These are phyloP conservation scores for Spatula versicolor DNA, from an alignment of 2,797 vertebrate species.

Conservation along the genomic window DNA sequence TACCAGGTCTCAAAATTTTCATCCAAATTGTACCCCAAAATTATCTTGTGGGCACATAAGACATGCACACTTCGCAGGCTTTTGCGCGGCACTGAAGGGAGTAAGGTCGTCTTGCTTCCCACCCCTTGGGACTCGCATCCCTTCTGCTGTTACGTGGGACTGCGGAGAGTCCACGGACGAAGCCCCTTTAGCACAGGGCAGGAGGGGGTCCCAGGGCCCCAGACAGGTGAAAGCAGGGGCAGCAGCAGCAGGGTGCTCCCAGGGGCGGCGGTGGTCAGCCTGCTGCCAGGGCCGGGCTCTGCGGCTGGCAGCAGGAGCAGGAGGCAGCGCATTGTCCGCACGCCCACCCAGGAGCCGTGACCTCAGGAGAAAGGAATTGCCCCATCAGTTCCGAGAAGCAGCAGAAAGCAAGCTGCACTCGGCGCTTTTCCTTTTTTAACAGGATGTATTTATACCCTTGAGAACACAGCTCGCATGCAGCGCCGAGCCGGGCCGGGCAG, in stretches of 20 bases:
- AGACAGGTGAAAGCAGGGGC: no score
- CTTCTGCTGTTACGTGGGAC: not conserved
- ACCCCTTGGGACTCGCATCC: not conserved
- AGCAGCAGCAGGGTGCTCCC: no score
- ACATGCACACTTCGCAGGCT: not conserved
- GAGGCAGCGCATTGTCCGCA: not conserved
- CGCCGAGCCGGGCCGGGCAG: not conserved
- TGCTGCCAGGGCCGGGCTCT: not conserved
- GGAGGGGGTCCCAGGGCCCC: not conserved
- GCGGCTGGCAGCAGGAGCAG: not conserved
- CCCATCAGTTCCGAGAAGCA: constrained; percentile 55
- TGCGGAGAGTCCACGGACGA: not conserved
- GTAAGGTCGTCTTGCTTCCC: not conserved
- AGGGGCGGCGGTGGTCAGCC: no score
- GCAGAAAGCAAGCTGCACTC: not conserved
- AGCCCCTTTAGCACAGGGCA: not conserved
- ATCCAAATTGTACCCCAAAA: not conserved
- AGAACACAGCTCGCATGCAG: constrained; percentile 34
- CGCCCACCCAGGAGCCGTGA: constrained; percentile 18
- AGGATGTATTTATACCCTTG: constrained; percentile 21
- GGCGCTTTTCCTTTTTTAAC: constrained; percentile 54
- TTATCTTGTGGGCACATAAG: rapidly evolving
- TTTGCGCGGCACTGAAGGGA: not conserved
- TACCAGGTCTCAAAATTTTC: not conserved
- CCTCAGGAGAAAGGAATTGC: constrained; percentile 58